Evolutionary conservation across 2,888 invertebrate species (phyloP).

Genomic region (Stenolophus ochropezus): DNA sequence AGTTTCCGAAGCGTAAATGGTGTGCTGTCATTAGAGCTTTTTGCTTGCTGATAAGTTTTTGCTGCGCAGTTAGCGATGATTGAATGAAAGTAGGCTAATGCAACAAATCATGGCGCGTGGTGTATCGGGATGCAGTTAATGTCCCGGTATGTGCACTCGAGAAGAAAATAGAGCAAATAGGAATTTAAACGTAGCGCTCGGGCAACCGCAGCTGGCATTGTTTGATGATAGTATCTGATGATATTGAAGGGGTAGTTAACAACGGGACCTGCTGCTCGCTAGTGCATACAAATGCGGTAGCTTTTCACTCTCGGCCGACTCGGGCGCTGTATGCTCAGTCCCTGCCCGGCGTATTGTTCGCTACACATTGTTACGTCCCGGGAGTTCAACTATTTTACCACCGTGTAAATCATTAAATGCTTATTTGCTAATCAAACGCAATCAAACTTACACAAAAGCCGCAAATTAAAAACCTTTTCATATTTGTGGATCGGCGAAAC

Average conservation of each 20-base stretch:
- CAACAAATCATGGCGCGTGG: not conserved
- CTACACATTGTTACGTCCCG: not conserved
- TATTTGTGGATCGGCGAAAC: no score
- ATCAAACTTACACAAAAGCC: not conserved
- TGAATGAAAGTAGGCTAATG: conserved; percentile 21
- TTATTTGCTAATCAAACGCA: not conserved
- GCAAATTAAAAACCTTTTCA: not conserved
- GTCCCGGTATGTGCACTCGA: conserved; percentile 53
- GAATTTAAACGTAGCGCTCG: conserved; percentile 69
- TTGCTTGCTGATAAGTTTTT: not conserved
- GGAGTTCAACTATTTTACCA: not conserved
- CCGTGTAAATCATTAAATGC: not conserved
- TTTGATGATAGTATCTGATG: conserved; percentile 70
- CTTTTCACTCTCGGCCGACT: conserved; percentile 10
- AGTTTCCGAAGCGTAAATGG: not conserved
- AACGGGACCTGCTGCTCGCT: conserved; percentile 63
- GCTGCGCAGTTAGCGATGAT: not conserved
- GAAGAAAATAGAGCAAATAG: conserved; percentile 68
- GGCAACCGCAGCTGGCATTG: conserved; percentile 70
- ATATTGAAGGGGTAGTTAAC: conserved; percentile 70
- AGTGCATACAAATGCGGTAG: conserved; percentile 58
- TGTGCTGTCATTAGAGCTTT: not conserved
- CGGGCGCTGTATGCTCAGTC: not conserved
- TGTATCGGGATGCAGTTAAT: conserved; percentile 49
- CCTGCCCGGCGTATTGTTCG: not conserved